Percentiles rank a stretch among this genome's conserved stretches.
Evolutionary conservation across 2,797 vertebrate genomes (phyloP).

Genomic region (Taeniopygia guttata): DNA sequence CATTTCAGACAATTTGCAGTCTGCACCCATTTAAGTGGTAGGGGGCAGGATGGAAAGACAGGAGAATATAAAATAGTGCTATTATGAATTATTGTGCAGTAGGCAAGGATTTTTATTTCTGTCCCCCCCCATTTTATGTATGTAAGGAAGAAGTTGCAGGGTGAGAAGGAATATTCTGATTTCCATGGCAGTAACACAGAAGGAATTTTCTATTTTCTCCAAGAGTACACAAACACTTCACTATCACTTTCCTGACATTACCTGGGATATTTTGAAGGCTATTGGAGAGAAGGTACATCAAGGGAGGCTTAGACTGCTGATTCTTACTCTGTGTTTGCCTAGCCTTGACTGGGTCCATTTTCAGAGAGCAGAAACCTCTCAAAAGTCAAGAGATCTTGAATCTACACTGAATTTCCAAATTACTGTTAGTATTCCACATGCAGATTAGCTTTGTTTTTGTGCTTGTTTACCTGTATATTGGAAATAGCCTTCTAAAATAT

Average conservation of each 20-base stretch:
- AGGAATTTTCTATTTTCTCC: neutral
- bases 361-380: constrained; percentile 9
- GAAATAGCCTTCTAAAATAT: neutral
- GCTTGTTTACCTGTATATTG: neutral
- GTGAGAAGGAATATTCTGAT: neutral
- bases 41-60: neutral
- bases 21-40: neutral
- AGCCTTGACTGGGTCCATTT: neutral
- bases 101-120: neutral
- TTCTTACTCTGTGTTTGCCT: neutral
- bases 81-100: neutral
- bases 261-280: neutral
- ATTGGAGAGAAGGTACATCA: neutral
- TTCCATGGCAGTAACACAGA: neutral
- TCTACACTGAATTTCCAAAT: neutral
- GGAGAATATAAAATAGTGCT: neutral
- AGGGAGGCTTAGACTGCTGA: neutral
- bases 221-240: neutral
- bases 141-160: neutral
- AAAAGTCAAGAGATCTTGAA: neutral
- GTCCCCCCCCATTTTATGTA: neutral
- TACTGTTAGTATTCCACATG: neutral
- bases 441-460: neutral
- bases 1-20: neutral
- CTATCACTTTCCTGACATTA: neutral